Conservation (phyloP, 2,888 invertebrate species). For the Pristionchus fissidentatus region DNA sequence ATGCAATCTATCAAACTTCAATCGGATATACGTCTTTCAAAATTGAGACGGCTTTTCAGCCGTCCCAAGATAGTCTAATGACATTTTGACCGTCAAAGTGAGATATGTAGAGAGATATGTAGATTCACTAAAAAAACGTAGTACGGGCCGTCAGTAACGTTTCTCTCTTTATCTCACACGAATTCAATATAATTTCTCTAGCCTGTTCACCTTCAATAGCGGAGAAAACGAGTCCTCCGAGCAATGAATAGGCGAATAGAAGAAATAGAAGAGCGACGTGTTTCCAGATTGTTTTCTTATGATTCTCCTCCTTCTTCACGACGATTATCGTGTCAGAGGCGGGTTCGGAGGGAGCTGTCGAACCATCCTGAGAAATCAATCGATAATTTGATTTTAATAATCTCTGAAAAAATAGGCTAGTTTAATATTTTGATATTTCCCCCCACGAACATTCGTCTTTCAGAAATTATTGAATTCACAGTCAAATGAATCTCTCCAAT, state of each 20-base stretch:
- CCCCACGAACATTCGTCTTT: not conserved
- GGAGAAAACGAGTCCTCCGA: constrained; percentile 65
- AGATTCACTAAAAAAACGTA: no score
- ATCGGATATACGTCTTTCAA: not conserved
- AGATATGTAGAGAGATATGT: not conserved
- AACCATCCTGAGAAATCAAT: constrained; percentile 29
- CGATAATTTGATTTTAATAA: not conserved
- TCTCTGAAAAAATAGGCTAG: no score
- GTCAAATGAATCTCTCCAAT: not conserved
- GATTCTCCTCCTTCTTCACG: constrained; percentile 18
- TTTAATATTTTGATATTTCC: no score
- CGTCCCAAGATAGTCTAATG: no score
- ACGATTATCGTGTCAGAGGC: not conserved
- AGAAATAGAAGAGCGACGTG: constrained; percentile 62
- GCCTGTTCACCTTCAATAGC: constrained; percentile 65
- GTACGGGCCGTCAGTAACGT: no score
- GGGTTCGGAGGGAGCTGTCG: constrained; percentile 15
- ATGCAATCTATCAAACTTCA: not conserved
- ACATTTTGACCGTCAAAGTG: no score
- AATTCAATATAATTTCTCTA: no score
- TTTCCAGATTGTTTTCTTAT: constrained; percentile 62
- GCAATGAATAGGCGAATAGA: constrained; percentile 63
- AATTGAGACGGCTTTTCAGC: no score
- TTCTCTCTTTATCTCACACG: no score
- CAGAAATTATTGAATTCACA: no score